A percentile compares a stretch with the other conserved stretches of the same genome.
Conservation (phyloP, 2,888 invertebrate species). For the Platycnemis pennipes region DNA sequence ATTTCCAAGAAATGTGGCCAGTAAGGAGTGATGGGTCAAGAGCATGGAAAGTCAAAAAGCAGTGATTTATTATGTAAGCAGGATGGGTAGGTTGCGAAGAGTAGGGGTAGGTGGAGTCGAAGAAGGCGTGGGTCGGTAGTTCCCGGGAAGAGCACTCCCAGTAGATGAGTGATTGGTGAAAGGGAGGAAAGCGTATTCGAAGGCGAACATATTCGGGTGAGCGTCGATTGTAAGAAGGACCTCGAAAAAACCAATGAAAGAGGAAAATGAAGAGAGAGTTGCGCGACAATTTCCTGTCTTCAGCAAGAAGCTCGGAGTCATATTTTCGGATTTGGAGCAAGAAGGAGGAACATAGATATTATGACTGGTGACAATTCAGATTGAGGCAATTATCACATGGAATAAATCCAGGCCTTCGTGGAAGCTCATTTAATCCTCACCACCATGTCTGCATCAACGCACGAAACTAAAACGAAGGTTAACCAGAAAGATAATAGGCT, state of each 20-base stretch:
- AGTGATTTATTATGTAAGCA: too few species aligned
- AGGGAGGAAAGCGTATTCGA: not conserved
- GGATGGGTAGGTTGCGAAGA: not conserved
- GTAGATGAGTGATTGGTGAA: not conserved
- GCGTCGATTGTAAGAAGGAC: constrained; percentile 6
- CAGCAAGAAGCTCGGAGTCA: not conserved
- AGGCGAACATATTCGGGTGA: not conserved
- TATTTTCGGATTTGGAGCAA: not conserved
- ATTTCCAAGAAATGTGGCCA: too few species aligned
- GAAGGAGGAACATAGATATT: not conserved
- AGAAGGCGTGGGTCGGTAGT: not conserved
- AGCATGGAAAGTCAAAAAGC: not conserved
- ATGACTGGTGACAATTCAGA: too few species aligned
- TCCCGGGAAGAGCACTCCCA: not conserved
- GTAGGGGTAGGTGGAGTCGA: not conserved
- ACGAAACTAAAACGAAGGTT: too few species aligned
- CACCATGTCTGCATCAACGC: too few species aligned
- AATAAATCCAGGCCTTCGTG: too few species aligned
- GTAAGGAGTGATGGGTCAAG: too few species aligned
- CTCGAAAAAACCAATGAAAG: constrained; percentile 26
- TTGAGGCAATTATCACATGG: too few species aligned
- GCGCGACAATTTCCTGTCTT: not conserved
- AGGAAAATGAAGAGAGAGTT: not conserved
- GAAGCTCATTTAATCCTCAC: too few species aligned
- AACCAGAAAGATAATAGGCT: too few species aligned